Evolutionary conservation across 2,888 invertebrate genomes (phyloP).

Genomic region (Temnothorax unifasciatus): DNA sequence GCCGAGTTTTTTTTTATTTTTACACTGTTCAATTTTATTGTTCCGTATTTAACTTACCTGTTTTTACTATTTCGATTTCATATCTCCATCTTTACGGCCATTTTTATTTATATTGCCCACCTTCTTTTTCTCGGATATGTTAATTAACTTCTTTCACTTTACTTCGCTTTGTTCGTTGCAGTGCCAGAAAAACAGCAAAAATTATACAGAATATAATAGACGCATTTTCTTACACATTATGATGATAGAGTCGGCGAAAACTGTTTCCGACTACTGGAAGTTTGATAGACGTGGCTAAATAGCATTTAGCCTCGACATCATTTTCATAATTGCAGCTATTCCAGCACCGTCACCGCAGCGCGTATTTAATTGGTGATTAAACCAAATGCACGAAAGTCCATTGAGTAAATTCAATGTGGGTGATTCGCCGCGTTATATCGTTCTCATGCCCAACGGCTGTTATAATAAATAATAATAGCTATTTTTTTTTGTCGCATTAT

Average conservation of each 20-base stretch:
- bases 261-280: not conserved
- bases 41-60: slow-evolving; percentile 3
- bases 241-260: slow-evolving; percentile 6
- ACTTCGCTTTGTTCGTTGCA: not conserved
- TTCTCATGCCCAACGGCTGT: slow-evolving; percentile 7
- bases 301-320: slow-evolving; percentile 17
- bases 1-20: slow-evolving; percentile 10
- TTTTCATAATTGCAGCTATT: slow-evolving; percentile 31
- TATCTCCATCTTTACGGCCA: not conserved
- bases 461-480: slow-evolving; percentile 22
- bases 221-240: not conserved
- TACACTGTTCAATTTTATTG: slow-evolving; percentile 11
- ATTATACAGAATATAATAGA: not conserved
- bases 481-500: not conserved
- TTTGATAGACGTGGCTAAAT: slow-evolving; percentile 17
- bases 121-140: not conserved
- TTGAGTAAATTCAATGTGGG: slow-evolving; percentile 15
- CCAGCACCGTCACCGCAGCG: not conserved
- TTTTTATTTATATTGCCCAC: not conserved
- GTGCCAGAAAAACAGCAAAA: not conserved
- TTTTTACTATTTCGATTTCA: slow-evolving; percentile 5
- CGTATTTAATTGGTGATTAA: slow-evolving; percentile 47
- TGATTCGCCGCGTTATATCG: slow-evolving; percentile 5
- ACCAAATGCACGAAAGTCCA: slow-evolving; percentile 23
- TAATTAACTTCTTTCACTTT: slow-evolving; percentile 15